Base-by-base conservation (phyloP, 2,113 vertebrate species). In the Phylloscopus trochilus region DNA sequence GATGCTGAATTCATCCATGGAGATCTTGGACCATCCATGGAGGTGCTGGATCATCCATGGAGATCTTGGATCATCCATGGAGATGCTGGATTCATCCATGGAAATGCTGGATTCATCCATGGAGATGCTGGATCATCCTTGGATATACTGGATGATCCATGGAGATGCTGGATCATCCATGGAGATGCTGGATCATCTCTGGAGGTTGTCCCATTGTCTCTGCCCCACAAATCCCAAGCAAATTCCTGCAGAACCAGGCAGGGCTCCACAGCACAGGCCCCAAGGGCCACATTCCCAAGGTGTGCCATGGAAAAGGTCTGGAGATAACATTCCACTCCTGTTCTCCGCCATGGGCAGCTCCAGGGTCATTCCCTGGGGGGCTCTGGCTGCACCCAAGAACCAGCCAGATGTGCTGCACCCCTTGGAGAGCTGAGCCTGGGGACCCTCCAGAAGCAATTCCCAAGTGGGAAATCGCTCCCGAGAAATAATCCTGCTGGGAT, bases 251-350 rank as follows among this genome's bases (percentile, higher is more conserved):
- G 81, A 31, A 28, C 18, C 55, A 39, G 59, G 33, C 24, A 37
- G 53, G 43, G 37, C 30, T 80, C 17, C 19, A 14, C n/a, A 75
- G 52, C 18, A 13, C 49, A 28, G 30, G 9, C 35, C 39, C 49
- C 23, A 53, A 0, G 15, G 26, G 4, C 11, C 41, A 4, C 0
- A 0, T 39, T 84, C n/a, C 62, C n/a, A 22, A n/a, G 43, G 16
- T 0, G 7, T 13, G 43, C 22, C 17, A 3, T 1, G 35, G 68
- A 31, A 52, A 52, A 56, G 41, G 13, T 33, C 37, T 68, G 70
- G 37, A 82, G 74, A 10, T 3, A 1, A 5, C 22, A 30, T n/a
- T 13, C 33, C 28, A 35, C 15, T 37, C 44, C 56, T 11, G 0
- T 9, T 35, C n/a, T 59, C 17, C 39, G 58, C 69, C 33, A 1